Conservation (phyloP, 2,113 vertebrate species). For the Zapus hudsonius region DNA sequence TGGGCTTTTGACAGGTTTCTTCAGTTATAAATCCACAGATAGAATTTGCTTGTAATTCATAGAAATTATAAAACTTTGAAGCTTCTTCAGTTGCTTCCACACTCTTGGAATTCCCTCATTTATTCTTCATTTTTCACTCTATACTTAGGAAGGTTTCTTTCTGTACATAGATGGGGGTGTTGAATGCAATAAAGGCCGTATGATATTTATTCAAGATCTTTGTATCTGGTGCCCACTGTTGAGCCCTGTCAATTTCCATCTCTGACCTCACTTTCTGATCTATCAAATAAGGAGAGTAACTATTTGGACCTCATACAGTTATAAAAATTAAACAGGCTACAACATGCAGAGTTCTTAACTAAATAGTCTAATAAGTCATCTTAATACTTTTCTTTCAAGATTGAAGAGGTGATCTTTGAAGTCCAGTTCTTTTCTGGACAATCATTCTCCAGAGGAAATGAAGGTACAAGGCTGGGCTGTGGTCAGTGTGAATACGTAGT, state of each 20-base stretch:
- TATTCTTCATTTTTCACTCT: not conserved
- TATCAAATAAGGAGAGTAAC: not conserved
- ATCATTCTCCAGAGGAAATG: conserved; percentile 53
- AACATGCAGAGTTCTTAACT: not conserved
- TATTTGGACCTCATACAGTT: not conserved
- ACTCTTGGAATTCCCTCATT: not conserved
- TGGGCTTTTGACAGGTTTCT: not conserved
- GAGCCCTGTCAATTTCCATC: not conserved
- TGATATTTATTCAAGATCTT: not conserved
- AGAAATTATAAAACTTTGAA: not conserved
- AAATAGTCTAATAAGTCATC: not conserved
- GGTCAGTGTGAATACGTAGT: not conserved
- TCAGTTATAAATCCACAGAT: not conserved
- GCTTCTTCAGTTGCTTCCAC: not conserved
- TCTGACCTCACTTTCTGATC: not conserved
- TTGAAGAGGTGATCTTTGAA: not conserved
- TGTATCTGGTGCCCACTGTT: not conserved
- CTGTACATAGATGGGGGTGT: not conserved
- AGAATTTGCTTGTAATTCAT: not conserved
- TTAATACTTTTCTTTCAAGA: not conserved
- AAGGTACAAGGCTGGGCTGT: not conserved
- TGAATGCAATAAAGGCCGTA: not conserved
- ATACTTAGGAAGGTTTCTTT: not conserved
- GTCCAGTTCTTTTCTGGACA: not conserved
- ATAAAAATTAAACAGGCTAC: not conserved